These are phyloP conservation scores for Laupala kohalensis DNA, from an alignment of 1,140 invertebrate genomes.

Conservation along the genomic window DNA sequence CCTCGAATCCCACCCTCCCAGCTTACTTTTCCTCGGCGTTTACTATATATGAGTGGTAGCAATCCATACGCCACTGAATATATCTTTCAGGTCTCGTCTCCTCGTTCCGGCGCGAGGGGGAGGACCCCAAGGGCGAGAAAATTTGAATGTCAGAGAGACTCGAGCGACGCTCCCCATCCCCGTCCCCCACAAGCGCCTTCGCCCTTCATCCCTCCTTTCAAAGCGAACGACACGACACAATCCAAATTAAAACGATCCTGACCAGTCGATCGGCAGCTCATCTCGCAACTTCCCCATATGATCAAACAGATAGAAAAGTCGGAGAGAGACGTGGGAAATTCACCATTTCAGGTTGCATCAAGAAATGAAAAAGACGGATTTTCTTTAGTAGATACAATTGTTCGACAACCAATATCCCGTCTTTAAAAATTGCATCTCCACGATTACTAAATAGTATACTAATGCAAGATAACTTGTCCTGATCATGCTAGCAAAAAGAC, in stretches of 20 bases:
- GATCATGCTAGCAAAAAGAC: no score
- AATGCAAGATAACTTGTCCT: no score
- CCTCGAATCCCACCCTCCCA: neutral
- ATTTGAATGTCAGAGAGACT: neutral
- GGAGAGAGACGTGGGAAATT: no score
- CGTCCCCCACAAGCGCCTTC: neutral
- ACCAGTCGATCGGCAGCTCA: neutral
- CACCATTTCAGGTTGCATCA: no score
- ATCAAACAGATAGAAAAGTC: no score
- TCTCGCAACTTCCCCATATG: no score
- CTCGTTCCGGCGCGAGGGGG: neutral
- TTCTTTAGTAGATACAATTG: no score
- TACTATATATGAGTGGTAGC: neutral
- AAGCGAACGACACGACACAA: neutral
- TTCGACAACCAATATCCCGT: no score
- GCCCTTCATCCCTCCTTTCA: neutral
- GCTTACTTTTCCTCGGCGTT: neutral
- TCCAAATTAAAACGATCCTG: neutral
- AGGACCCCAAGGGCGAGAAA: neutral
- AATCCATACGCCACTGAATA: neutral
- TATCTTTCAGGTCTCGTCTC: neutral
- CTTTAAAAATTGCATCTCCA: no score
- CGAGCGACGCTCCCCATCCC: no score
- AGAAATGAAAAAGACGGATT: no score
- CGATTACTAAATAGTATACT: no score